These are phyloP conservation scores for Palloptera scutellata DNA, from an alignment of 2,888 invertebrate genomes.

Conservation along the genomic window DNA sequence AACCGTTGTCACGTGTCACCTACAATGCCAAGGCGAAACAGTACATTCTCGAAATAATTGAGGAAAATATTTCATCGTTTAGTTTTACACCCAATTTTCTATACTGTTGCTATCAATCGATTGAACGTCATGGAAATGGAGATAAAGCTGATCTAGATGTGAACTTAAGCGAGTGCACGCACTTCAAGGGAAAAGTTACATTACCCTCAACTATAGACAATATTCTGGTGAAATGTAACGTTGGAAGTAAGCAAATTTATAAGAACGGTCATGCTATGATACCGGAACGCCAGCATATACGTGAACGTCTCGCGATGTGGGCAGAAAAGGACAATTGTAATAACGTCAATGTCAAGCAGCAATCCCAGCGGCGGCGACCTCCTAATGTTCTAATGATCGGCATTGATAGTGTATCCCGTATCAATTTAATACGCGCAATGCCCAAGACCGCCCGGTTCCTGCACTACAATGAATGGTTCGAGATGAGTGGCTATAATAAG, in stretches of 20 bases:
- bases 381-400: conserved; percentile 81
- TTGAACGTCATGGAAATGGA: conserved; percentile 51
- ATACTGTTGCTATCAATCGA: conserved; percentile 59
- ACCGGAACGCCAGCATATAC: conserved; percentile 66
- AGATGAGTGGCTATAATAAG: conserved; percentile 78
- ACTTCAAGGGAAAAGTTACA: conserved; percentile 61
- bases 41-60: conserved; percentile 53
- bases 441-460: conserved; percentile 75
- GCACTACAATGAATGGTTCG: conserved; percentile 74
- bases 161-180: conserved; percentile 62
- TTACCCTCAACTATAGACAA: conserved; percentile 63
- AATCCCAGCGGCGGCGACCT: conserved; percentile 18
- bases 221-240: conserved; percentile 66
- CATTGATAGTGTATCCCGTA: conserved; percentile 84
- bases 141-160: conserved; percentile 49
- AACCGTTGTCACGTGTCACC: conserved; percentile 55
- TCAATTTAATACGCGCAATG: conserved; percentile 80
- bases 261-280: conserved; percentile 68
- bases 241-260: conserved; percentile 54
- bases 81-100: conserved; percentile 44
- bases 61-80: conserved; percentile 46
- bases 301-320: conserved; percentile 62
- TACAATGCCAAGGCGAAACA: conserved; percentile 48
- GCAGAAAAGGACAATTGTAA: conserved; percentile 29
- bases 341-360: background rate